Base-by-base conservation (phyloP, 1,140 invertebrate species). In the Drosophila lacertosa region DNA sequence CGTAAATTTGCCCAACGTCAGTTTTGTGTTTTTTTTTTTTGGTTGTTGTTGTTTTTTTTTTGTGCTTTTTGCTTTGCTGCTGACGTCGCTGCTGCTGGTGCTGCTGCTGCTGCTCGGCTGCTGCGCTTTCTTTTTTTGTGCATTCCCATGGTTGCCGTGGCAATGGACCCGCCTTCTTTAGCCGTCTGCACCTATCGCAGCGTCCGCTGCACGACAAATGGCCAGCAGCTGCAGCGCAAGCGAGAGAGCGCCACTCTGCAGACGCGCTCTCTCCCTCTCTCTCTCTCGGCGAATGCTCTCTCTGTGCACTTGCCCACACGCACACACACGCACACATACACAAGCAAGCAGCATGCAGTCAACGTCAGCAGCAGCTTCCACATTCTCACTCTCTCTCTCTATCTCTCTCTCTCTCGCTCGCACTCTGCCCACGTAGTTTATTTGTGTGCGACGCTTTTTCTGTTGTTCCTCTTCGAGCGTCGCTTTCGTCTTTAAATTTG, bases 111-210 rank as follows among this genome's bases (percentile, higher is more conserved):
- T 29, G 51, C 45, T 33, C 26, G 16, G 29, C 40, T 62, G 63
- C 58, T 60, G 47, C 42, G 35, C 32, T 71, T 57, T 66, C 3
- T 44, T 55, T 6, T 37, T 51, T 63, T 66, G 47, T 33, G 20
- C 13, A 39, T 39, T 26, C n/a, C 33, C 33, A 67, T 62, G 71
- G 79, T 86, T 88, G 82, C 70, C 74, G 22, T 78, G 71, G 82
- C 71, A 88, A 88, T 88, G 83, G 82, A 88, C 77, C 82, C 82
- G 82, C 82, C 82, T 88, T 82, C 83, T 88, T 88, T 88, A 70
- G 51, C 71, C 51, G 83, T 67, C 71, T 80, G 59, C 77, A 74
- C 82, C 82, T 88, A 88, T 88, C 83, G 78, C 42, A 88, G 55
- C 67, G 83, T 54, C 51, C 57, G 71, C 35, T 72, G 73, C 64